Evolutionary conservation across 2,797 vertebrate species (phyloP).

Genomic region (Sebastolobus alascanus): DNA sequence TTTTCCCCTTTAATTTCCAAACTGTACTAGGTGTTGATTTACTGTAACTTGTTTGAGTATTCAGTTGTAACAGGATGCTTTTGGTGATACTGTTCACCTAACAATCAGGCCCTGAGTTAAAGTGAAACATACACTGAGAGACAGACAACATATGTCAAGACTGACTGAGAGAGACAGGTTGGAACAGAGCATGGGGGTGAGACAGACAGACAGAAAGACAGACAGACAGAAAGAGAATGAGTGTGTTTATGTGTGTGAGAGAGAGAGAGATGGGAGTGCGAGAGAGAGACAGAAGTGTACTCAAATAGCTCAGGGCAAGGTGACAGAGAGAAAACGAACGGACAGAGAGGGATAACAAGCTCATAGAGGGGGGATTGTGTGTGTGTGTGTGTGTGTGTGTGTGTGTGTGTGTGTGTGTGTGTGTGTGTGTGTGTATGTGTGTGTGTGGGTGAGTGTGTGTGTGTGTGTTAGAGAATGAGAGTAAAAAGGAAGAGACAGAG

Average conservation of each 20-base stretch:
- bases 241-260: conserved; percentile 40
- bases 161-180: conserved; percentile 31
- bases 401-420: no score
- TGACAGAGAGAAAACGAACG: conserved; percentile 72
- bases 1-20: no score
- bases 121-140: conserved; percentile 23
- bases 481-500: conserved; percentile 58
- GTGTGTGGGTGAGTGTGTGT: background rate
- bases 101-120: background rate
- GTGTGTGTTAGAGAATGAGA: conserved; percentile 48
- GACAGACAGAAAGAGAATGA: conserved; percentile 35
- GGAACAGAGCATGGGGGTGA: conserved; percentile 21
- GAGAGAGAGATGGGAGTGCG: conserved; percentile 34
- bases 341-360: conserved; percentile 76
- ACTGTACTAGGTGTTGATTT: background rate
- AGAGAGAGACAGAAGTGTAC: conserved; percentile 64
- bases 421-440: conserved; percentile 28
- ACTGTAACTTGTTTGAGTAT: background rate
- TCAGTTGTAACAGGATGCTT: background rate
- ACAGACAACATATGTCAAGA: conserved; percentile 47
- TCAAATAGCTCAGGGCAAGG: conserved; percentile 79
- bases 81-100: background rate
- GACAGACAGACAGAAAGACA: conserved; percentile 29
- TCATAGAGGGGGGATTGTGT: conserved; percentile 53
- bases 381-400: conserved; percentile 20